Percentiles rank a stretch among this genome's conserved stretches.
Evolutionary conservation across 1,140 invertebrate species (phyloP).

Genomic region (Orussus abietinus): DNA sequence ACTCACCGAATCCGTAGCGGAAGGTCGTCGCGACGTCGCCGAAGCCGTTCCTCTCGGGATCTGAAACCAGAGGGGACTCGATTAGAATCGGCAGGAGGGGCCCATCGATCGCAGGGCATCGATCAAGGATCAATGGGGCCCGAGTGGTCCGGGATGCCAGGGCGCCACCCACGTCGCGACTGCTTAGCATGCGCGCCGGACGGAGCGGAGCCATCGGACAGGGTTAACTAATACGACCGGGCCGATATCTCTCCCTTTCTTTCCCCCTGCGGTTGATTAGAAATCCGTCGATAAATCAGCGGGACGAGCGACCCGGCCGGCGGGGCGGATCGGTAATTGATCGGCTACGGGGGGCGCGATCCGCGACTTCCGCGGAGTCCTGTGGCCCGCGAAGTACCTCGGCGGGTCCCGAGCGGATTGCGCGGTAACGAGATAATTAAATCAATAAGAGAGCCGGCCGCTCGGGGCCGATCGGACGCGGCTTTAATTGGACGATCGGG

Average conservation of each 20-base stretch:
- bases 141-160: constrained; percentile 1
- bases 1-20: constrained; percentile 42
- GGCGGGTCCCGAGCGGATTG: no score
- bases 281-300: constrained; percentile 37
- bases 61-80: constrained; percentile 28
- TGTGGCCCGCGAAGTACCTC: constrained; percentile 15
- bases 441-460: constrained; percentile 25
- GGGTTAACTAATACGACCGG: constrained; percentile 49
- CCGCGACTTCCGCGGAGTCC: no score
- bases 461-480: constrained; percentile 7
- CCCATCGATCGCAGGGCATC: constrained; percentile 16
- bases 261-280: constrained; percentile 34
- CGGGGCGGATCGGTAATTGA: constrained; percentile 12
- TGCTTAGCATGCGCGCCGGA: constrained; percentile 46
- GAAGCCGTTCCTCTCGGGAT: constrained; percentile 39
- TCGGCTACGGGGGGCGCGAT: no score
- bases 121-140: constrained; percentile 13
- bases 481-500: constrained; percentile 28
- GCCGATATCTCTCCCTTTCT: constrained; percentile 14
- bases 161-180: constrained; percentile 41
- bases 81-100: constrained; percentile 7
- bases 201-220: constrained; percentile 42
- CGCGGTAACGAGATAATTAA: constrained; percentile 32
- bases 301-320: neutral
- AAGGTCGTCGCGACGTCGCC: constrained; percentile 23